Percentiles rank a stretch among this genome's conserved stretches.
Evolutionary conservation across 2,113 vertebrate species (phyloP).

Genomic region (Anarrhichthys ocellatus): DNA sequence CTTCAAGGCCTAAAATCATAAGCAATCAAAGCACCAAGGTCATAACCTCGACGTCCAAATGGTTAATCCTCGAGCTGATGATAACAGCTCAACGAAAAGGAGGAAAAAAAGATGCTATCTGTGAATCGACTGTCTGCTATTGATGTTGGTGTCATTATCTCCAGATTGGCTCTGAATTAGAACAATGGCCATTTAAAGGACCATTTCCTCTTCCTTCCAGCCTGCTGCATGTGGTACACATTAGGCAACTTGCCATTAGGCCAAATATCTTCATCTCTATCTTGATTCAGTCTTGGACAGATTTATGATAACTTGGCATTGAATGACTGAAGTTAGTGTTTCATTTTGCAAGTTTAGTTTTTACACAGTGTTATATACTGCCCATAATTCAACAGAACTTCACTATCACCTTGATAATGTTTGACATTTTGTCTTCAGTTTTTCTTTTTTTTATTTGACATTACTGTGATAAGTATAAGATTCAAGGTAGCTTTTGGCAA

Average conservation of each 20-base stretch:
- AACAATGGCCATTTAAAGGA: slow-evolving; percentile 81
- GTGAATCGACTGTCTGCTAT: slow-evolving; percentile 87
- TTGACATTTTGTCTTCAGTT: not conserved
- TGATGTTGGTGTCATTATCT: slow-evolving; percentile 87
- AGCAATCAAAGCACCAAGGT: slow-evolving; percentile 86
- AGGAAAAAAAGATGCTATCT: slow-evolving; percentile 78
- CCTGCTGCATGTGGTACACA: slow-evolving; percentile 77
- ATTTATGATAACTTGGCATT: slow-evolving; percentile 42
- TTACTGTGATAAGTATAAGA: not conserved
- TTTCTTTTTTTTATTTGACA: not conserved
- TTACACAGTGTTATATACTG: not conserved
- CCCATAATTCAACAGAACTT: not conserved
- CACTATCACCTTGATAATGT: not conserved
- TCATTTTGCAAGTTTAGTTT: not conserved
- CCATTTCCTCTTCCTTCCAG: slow-evolving; percentile 78
- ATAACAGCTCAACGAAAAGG: slow-evolving; percentile 67
- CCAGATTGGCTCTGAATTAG: slow-evolving; percentile 88
- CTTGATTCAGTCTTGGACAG: slow-evolving; percentile 38
- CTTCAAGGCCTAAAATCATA: slow-evolving; percentile 92
- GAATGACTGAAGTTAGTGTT: slow-evolving; percentile 1
- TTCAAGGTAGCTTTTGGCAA: not conserved
- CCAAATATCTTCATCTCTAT: slow-evolving; percentile 71
- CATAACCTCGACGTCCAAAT: slow-evolving; percentile 86
- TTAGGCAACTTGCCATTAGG: slow-evolving; percentile 78
- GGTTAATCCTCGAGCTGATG: slow-evolving; percentile 85